phyloP scores from a whole-genome alignment of 2,797 vertebrate species.

The Monodelphis domestica region DNA sequence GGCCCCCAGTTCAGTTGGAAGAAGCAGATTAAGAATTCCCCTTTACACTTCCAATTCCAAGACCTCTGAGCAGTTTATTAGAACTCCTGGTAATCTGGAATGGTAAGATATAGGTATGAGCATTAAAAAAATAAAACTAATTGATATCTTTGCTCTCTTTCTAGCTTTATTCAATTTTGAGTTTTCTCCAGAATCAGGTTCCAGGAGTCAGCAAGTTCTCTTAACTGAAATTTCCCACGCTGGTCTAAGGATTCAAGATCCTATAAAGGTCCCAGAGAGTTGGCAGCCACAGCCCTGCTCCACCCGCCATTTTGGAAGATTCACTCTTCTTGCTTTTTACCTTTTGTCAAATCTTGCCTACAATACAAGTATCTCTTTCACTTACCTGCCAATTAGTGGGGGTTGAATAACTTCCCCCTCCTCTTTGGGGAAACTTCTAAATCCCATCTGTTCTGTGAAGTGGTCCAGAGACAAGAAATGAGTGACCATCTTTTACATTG shows the following conservation, averaged over 20 bases:
- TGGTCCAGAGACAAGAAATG: conserved; percentile 11
- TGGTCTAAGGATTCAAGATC: conserved; percentile 34
- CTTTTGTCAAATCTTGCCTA: conserved; percentile 45
- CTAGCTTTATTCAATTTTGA: conserved; percentile 40
- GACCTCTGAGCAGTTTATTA: conserved; percentile 25
- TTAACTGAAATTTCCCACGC: conserved; percentile 21
- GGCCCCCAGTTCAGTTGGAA: too few species aligned
- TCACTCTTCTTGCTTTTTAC: conserved; percentile 40
- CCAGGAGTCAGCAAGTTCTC: conserved; percentile 25
- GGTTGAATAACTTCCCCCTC: conserved; percentile 17
- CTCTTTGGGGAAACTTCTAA: conserved; percentile 26
- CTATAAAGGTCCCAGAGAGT: conserved; percentile 32
- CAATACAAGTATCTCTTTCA: conserved; percentile 18
- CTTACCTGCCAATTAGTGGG: conserved; percentile 27
- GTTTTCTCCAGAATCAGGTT: conserved; percentile 26
- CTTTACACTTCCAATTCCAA: not conserved
- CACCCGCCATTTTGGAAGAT: conserved; percentile 28
- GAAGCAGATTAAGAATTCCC: too few species aligned
- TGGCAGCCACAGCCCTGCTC: not conserved
- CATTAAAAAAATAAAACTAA: not conserved
- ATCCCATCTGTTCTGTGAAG: conserved; percentile 1
- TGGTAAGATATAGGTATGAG: conserved; percentile 12
- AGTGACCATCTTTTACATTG: conserved; percentile 39
- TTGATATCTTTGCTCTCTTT: not conserved
- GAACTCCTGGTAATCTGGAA: conserved; percentile 17